These are phyloP conservation scores for Omphaloscelis lunosa DNA, from an alignment of 2,888 invertebrate genomes.

Conservation along the genomic window DNA sequence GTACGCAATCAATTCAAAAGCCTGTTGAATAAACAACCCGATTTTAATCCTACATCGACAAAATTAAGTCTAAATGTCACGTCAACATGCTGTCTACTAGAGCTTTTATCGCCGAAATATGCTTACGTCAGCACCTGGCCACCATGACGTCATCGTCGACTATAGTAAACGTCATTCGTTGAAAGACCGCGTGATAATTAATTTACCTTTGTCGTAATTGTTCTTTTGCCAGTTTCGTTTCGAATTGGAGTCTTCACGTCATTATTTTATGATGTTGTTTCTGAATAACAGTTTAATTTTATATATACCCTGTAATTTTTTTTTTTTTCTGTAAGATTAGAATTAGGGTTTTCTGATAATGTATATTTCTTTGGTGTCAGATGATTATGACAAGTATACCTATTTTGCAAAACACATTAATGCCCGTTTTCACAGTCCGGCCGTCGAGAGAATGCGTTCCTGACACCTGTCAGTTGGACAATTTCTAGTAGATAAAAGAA, in stretches of 20 bases:
- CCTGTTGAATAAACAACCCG: neutral
- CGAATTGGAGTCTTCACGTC: conserved; percentile 14
- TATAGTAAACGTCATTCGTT: conserved; percentile 26
- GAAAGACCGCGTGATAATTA: conserved; percentile 7
- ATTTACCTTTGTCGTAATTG: conserved; percentile 34
- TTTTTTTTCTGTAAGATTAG: neutral
- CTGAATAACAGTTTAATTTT: neutral
- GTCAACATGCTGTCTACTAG: neutral
- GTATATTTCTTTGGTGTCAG: neutral
- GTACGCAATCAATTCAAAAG: conserved; percentile 6
- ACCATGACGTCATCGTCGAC: conserved; percentile 40
- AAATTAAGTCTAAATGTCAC: conserved; percentile 30
- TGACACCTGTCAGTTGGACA: no score
- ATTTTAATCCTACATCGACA: conserved; percentile 38
- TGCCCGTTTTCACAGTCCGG: neutral
- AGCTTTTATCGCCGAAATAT: conserved; percentile 36
- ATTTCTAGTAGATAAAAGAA: no score
- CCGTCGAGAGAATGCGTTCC: no score
- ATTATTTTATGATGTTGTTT: neutral
- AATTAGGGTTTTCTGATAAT: neutral
- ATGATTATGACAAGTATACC: neutral
- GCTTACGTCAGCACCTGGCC: conserved; percentile 25
- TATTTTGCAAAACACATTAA: neutral
- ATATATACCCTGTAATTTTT: neutral
- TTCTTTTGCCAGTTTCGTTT: conserved; percentile 2